Evolutionary conservation across 2,797 vertebrate genomes (phyloP).

Genomic region (Gorsachius magnificus): DNA sequence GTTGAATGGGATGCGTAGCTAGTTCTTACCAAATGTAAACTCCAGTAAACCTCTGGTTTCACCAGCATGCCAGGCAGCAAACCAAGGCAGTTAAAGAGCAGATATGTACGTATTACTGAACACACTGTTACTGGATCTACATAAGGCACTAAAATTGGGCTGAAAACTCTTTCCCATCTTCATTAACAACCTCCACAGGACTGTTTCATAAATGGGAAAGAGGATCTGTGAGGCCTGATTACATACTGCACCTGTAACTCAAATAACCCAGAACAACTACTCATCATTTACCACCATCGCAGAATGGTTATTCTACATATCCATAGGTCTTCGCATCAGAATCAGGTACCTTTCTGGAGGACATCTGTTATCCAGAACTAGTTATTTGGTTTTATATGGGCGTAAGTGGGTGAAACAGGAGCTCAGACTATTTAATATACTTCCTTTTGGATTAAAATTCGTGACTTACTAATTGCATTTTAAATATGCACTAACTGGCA

Average conservation of each 20-base stretch:
- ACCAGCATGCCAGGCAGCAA: not conserved
- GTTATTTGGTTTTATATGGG: not conserved
- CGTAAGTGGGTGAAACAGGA: not conserved
- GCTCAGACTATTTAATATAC: not conserved
- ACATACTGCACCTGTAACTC: not conserved
- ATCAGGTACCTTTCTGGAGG: not conserved
- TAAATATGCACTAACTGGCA: not conserved
- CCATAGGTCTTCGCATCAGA: not conserved
- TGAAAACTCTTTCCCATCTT: not conserved
- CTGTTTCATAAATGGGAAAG: rapidly evolving
- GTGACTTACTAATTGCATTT: not conserved
- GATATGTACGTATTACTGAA: not conserved
- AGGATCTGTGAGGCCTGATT: not conserved
- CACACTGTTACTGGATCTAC: not conserved
- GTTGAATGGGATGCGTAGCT: not conserved
- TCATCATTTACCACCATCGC: not conserved
- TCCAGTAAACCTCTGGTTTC: not conserved
- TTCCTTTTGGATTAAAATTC: not conserved
- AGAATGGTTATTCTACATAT: not conserved
- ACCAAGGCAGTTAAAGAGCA: not conserved
- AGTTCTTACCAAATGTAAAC: not conserved
- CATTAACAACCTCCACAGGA: not conserved
- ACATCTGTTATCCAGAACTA: not conserved
- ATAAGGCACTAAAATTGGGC: not conserved
- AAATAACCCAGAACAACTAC: not conserved